phyloP scores from a whole-genome alignment of 2,113 vertebrate species.

The Chrysochloris asiatica region DNA sequence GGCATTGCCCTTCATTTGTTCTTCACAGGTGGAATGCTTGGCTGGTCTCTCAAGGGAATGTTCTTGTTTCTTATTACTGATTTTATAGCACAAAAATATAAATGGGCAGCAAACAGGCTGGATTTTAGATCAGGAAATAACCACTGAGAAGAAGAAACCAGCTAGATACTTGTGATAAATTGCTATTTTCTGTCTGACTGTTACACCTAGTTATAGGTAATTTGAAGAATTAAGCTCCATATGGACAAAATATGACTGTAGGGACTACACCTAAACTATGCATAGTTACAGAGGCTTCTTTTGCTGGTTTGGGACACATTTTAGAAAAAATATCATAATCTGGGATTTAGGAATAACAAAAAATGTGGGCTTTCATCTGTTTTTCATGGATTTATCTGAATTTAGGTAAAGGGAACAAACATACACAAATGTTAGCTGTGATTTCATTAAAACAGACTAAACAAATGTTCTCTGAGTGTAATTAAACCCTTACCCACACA shows the following conservation, averaged over 20 bases:
- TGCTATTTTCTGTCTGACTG: conserved; percentile 79
- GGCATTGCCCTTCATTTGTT: conserved; percentile 83
- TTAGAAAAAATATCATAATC: conserved; percentile 61
- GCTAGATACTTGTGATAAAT: conserved; percentile 86
- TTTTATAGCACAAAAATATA: conserved; percentile 83
- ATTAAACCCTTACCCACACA: not conserved
- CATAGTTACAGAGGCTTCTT: conserved; percentile 62
- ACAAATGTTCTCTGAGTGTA: conserved; percentile 26
- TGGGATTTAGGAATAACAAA: conserved; percentile 73
- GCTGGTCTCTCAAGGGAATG: conserved; percentile 82
- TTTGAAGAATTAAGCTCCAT: conserved; percentile 83
- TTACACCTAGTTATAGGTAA: conserved; percentile 82
- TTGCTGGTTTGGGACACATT: conserved; percentile 68
- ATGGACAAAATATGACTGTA: conserved; percentile 76
- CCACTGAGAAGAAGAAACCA: conserved; percentile 81
- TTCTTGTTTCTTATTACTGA: conserved; percentile 83
- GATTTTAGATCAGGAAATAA: conserved; percentile 85
- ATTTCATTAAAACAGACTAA: conserved; percentile 53
- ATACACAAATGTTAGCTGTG: conserved; percentile 67
- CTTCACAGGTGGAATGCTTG: conserved; percentile 81
- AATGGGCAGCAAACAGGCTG: conserved; percentile 73
- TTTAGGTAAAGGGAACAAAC: conserved; percentile 71
- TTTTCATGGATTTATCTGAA: conserved; percentile 68
- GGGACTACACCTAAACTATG: conserved; percentile 45
- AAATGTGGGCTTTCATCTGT: conserved; percentile 73